phyloP scores from a whole-genome alignment of 2,113 vertebrate genomes.

The Philantomba maxwellii region DNA sequence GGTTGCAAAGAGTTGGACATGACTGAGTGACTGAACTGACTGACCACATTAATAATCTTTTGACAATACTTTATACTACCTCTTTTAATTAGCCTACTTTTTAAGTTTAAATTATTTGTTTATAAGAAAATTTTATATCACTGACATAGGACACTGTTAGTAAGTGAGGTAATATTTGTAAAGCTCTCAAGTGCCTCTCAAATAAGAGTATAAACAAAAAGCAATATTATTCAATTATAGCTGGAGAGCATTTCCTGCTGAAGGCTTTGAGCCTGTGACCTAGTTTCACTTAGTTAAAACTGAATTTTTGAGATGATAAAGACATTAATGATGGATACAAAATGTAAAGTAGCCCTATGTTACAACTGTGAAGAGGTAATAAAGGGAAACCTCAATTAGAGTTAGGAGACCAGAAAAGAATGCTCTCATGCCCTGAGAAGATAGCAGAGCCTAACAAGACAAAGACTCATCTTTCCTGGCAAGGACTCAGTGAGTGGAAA shows the following conservation, averaged over 20 bases:
- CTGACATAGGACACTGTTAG: background rate
- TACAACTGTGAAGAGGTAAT: background rate
- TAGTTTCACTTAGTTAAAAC: background rate
- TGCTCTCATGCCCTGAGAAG: background rate
- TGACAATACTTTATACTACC: background rate
- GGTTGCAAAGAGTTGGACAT: background rate
- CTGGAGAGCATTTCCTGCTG: background rate
- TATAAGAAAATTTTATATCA: background rate
- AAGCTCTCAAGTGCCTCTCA: background rate
- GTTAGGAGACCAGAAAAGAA: background rate
- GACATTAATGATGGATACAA: background rate
- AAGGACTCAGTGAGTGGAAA: background rate
- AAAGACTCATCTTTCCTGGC: background rate
- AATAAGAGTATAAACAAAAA: background rate
- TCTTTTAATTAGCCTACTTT: background rate
- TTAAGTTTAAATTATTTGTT: background rate
- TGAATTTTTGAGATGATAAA: background rate
- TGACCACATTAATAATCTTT: background rate
- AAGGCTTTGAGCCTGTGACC: background rate
- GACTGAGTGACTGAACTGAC: background rate
- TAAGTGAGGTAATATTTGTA: background rate
- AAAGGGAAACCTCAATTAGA: background rate
- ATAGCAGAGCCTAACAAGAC: background rate
- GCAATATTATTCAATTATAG: background rate
- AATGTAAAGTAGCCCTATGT: background rate